Conservation (phyloP, 2,797 vertebrate species). For the Mionectes olivaceus region DNA sequence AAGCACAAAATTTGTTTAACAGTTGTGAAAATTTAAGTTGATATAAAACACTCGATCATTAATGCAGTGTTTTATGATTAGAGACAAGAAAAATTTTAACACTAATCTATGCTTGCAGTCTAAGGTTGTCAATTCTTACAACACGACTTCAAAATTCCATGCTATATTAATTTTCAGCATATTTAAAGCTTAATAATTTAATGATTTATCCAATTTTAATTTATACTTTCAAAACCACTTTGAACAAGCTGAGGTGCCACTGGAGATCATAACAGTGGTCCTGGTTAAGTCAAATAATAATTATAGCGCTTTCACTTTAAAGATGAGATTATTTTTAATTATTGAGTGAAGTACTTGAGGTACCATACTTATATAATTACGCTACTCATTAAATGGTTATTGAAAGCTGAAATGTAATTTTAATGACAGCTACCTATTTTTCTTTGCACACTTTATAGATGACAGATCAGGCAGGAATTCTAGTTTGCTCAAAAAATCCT, state of each 20-base stretch:
- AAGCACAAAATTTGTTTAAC: slow-evolving; percentile 2
- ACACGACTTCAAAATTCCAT: slow-evolving; percentile 66
- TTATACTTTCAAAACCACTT: slow-evolving; percentile 75
- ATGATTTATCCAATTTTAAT: slow-evolving; percentile 78
- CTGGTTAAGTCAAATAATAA: slow-evolving; percentile 80
- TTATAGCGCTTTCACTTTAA: slow-evolving; percentile 79
- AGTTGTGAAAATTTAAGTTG: slow-evolving; percentile 26
- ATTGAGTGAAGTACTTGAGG: slow-evolving; percentile 79
- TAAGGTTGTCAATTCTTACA: slow-evolving; percentile 64
- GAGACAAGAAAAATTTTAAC: slow-evolving; percentile 56
- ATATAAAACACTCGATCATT: slow-evolving; percentile 35
- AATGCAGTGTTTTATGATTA: slow-evolving; percentile 55
- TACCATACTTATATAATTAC: slow-evolving; percentile 80
- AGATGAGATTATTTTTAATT: slow-evolving; percentile 83
- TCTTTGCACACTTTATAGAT: slow-evolving; percentile 78
- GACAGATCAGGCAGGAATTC: slow-evolving; percentile 75
- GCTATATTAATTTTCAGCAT: slow-evolving; percentile 69
- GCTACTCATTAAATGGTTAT: slow-evolving; percentile 81
- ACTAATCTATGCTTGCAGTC: slow-evolving; percentile 61
- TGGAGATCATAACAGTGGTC: slow-evolving; percentile 78
- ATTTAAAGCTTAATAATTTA: slow-evolving; percentile 79
- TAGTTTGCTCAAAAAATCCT: slow-evolving; percentile 67
- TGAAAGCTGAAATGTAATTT: slow-evolving; percentile 81
- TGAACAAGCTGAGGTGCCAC: slow-evolving; percentile 75
- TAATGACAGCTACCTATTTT: slow-evolving; percentile 80